phyloP scores from a whole-genome alignment of 2,888 invertebrate species.

The Cryptosula pallasiana region DNA sequence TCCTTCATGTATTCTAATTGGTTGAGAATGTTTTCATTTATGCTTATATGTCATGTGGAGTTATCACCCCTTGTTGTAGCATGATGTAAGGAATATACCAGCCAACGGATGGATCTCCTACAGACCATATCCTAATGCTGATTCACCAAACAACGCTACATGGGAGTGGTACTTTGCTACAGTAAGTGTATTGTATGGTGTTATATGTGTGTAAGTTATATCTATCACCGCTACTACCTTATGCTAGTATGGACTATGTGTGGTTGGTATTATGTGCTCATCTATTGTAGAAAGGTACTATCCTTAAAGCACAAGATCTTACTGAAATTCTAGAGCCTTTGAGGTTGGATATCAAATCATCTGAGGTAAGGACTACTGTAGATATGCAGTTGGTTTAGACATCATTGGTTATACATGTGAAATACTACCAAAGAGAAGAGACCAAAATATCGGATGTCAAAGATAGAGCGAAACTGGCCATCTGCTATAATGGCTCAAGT shows the following conservation, averaged over 20 bases:
- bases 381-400: no score
- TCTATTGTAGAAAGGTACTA: neutral
- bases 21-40: neutral
- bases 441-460: no score
- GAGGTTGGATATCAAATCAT: slow-evolving; percentile 13
- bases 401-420: no score
- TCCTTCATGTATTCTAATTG: neutral
- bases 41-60: no score
- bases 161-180: slow-evolving; percentile 24
- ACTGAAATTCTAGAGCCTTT: neutral
- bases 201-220: no score
- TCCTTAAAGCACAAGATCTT: slow-evolving; percentile 1
- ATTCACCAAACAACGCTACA: neutral
- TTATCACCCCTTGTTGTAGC: neutral
- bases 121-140: neutral
- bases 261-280: no score
- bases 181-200: no score
- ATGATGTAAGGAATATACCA: neutral
- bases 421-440: no score
- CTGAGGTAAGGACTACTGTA: neutral
- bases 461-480: no score
- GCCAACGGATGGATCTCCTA: slow-evolving; percentile 20
- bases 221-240: no score
- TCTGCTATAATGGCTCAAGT: no score
- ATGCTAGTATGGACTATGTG: no score